phyloP scores from a whole-genome alignment of 2,797 vertebrate genomes.

The Euphonia xanthogaster region DNA sequence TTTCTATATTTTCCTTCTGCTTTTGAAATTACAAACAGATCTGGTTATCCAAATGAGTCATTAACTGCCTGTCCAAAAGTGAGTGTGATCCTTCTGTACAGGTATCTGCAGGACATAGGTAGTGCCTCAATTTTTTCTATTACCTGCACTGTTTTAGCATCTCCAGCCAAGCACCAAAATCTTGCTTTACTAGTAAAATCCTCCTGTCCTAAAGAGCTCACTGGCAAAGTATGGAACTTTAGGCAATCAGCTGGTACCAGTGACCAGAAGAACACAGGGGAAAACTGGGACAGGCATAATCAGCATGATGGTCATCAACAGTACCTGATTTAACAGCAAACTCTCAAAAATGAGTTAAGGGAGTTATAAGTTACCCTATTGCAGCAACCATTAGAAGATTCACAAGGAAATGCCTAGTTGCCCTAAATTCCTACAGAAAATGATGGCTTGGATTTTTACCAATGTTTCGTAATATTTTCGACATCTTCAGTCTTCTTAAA shows the following conservation, averaged over 20 bases:
- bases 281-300: neutral
- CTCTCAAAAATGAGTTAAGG: neutral
- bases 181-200: neutral
- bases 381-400: neutral
- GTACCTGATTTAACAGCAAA: neutral
- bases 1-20: neutral
- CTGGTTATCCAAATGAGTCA: neutral
- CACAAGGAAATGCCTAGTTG: neutral
- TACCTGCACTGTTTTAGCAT: neutral
- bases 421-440: neutral
- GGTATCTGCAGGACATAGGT: neutral
- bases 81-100: neutral
- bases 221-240: neutral
- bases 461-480: neutral
- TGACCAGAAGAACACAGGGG: rapidly evolving
- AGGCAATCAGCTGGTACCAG: neutral
- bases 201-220: neutral
- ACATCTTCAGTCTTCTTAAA: neutral
- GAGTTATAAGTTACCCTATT: neutral
- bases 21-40: neutral
- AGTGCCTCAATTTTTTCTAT: neutral
- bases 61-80: neutral
- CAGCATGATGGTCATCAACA: neutral
- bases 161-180: neutral
- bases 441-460: neutral